Conservation (phyloP, 2,888 invertebrate species). For the Brenthis hecate region DNA sequence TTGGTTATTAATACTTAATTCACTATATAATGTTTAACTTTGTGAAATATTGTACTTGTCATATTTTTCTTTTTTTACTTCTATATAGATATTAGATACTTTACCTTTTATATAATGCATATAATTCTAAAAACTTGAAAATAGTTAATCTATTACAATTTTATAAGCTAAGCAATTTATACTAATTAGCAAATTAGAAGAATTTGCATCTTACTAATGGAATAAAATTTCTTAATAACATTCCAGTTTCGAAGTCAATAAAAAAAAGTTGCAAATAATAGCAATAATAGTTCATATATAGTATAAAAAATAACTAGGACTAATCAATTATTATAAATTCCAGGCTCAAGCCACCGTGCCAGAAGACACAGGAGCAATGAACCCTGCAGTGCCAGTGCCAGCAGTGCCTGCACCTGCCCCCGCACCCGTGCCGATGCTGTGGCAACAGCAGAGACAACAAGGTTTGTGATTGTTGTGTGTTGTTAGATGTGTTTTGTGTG, state of each 20-base stretch:
- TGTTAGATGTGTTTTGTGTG: neutral
- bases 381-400: constrained; percentile 41
- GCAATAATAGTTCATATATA: too few relatives aligned
- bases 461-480: constrained; percentile 48
- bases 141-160: neutral
- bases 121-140: too few relatives aligned
- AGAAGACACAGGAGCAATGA: constrained; percentile 41
- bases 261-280: too few relatives aligned
- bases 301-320: too few relatives aligned
- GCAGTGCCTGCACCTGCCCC: constrained; percentile 54
- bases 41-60: too few relatives aligned
- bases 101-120: too few relatives aligned
- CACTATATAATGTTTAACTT: too few relatives aligned
- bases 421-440: constrained; percentile 67
- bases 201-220: neutral
- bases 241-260: too few relatives aligned
- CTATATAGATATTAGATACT: too few relatives aligned
- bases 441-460: constrained; percentile 77
- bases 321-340: neutral
- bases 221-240: neutral
- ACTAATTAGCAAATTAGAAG: neutral
- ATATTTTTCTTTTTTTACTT: too few relatives aligned
- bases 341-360: constrained; percentile 43
- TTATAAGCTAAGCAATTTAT: neutral
- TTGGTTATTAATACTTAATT: too few relatives aligned